These are phyloP conservation scores for Magallana angulata DNA, from an alignment of 1,140 invertebrate genomes.

Conservation along the genomic window DNA sequence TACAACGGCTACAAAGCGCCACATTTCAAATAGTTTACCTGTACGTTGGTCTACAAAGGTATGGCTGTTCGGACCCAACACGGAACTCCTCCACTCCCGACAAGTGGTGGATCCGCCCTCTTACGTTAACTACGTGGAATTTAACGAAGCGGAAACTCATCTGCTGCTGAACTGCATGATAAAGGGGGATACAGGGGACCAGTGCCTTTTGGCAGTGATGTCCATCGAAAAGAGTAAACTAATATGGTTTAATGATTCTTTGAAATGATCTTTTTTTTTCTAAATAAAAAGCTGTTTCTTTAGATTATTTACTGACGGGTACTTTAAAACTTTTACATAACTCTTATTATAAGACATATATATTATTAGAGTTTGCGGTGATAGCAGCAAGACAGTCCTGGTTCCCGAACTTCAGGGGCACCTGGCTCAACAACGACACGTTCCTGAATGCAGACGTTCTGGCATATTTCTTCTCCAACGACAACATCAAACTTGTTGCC, in stretches of 20 bases:
- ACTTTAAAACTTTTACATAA: too few relatives aligned
- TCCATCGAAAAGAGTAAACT: not conserved
- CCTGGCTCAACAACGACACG: conserved; percentile 37
- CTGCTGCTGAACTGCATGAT: conserved; percentile 20
- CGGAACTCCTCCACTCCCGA: not conserved
- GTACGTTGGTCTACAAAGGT: not conserved
- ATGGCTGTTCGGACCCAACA: not conserved
- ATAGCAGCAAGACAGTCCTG: conserved; percentile 5
- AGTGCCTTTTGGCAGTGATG: not conserved
- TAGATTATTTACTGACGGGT: too few relatives aligned
- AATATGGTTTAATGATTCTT: too few relatives aligned
- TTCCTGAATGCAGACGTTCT: conserved; percentile 38
- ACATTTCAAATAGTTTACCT: too few relatives aligned
- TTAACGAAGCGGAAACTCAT: conserved; percentile 47
- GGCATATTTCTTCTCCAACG: not conserved
- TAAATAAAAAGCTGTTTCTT: too few relatives aligned
- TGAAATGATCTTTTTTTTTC: too few relatives aligned
- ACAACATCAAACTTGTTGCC: conserved; percentile 9
- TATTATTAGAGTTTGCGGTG: not conserved
- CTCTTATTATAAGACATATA: too few relatives aligned
- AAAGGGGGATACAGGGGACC: not conserved
- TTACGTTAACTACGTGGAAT: conserved; percentile 39
- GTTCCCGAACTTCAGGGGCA: conserved; percentile 41
- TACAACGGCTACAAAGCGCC: too few relatives aligned
- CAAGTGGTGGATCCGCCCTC: conserved; percentile 13